phyloP scores from a whole-genome alignment of 1,140 invertebrate species.

The Apis cerana region DNA sequence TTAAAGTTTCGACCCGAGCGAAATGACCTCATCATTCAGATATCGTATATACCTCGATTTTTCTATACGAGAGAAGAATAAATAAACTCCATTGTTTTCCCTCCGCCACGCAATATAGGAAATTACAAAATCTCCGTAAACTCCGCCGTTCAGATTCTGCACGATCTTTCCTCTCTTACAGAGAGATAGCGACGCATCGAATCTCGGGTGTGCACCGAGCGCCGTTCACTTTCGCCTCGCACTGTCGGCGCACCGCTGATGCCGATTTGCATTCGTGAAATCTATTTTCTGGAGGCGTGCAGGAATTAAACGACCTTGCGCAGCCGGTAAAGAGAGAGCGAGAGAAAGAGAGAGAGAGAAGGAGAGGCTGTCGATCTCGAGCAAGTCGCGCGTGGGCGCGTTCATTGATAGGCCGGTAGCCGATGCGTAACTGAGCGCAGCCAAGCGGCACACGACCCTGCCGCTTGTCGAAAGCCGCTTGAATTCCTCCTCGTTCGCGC shows the following conservation, averaged over 20 bases:
- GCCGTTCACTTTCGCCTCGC: constrained; percentile 45
- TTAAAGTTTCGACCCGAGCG: no score
- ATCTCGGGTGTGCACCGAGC: background rate
- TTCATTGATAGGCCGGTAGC: constrained; percentile 67
- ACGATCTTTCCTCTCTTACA: background rate
- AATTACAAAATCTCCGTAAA: no score
- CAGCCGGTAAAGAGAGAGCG: constrained; percentile 13
- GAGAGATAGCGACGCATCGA: background rate
- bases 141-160: no score
- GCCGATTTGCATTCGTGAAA: constrained; percentile 59
- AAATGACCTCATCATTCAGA: no score
- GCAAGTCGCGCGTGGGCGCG: constrained; percentile 60
- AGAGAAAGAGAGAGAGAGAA: constrained; percentile 21
- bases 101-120: no score
- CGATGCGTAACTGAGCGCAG: constrained; percentile 65
- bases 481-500: constrained; percentile 18
- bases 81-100: no score
- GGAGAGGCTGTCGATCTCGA: constrained; percentile 58
- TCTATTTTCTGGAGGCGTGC: constrained; percentile 57
- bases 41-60: no score
- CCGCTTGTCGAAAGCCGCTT: constrained; percentile 17
- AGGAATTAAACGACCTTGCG: constrained; percentile 67
- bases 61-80: no score
- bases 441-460: constrained; percentile 39
- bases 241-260: background rate